Percentiles rank a stretch among this genome's conserved stretches.
Evolutionary conservation across 2,113 vertebrate species (phyloP).

Genomic region (Elgaria multicarinata): DNA sequence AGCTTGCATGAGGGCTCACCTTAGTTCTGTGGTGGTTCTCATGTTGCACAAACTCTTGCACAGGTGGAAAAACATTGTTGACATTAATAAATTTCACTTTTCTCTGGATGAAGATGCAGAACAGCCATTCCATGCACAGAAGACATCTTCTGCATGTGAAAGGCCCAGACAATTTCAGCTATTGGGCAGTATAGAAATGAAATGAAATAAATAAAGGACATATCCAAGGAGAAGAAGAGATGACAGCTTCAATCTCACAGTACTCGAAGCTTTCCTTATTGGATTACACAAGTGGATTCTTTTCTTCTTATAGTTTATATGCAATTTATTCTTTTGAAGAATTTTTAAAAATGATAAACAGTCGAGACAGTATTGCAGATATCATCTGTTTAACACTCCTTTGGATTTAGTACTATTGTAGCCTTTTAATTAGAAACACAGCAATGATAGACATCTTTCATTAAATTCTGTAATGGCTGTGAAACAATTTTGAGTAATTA

Average conservation of each 20-base stretch:
- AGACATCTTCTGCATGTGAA: no score
- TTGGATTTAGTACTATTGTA: constrained; percentile 30
- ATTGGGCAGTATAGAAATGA: no score
- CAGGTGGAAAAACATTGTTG: neutral
- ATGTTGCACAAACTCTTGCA: neutral
- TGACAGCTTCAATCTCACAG: no score
- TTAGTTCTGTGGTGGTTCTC: neutral
- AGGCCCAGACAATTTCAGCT: no score
- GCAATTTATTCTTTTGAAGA: no score
- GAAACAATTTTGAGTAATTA: constrained; percentile 32
- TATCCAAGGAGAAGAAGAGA: no score
- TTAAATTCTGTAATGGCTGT: constrained; percentile 41
- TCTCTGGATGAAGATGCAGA: no score
- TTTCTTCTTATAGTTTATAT: neutral
- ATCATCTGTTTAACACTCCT: constrained; percentile 34
- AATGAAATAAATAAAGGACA: no score
- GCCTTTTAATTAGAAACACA: constrained; percentile 37
- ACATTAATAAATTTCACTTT: no score
- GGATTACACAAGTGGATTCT: no score
- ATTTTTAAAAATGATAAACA: constrained; percentile 26
- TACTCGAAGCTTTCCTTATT: no score
- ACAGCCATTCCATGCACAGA: no score
- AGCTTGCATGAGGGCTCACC: neutral
- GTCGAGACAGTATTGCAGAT: constrained; percentile 12
- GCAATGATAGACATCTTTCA: constrained; percentile 31